Percentiles rank a stretch among this genome's conserved stretches.
These are phyloP conservation scores for pig (Sus scrofa) DNA, from an alignment of 2,113 vertebrate genomes.

Conservation along the genomic window DNA sequence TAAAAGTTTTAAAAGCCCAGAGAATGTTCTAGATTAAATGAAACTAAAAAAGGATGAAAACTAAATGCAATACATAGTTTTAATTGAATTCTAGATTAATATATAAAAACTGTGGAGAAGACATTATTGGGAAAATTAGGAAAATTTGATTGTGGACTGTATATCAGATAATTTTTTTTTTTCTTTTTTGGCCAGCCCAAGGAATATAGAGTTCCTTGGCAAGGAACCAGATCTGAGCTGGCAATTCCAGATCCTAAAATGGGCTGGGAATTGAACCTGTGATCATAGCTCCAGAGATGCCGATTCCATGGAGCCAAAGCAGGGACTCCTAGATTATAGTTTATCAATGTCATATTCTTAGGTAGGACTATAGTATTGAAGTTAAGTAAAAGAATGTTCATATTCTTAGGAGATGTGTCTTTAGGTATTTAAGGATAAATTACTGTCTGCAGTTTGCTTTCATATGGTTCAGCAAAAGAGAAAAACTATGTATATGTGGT, in stretches of 20 bases:
- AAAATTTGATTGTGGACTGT: background rate
- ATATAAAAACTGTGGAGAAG: background rate
- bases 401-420: background rate
- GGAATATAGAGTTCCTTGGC: too few species aligned
- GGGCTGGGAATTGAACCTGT: too few species aligned
- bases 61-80: background rate
- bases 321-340: background rate
- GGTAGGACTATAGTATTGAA: background rate
- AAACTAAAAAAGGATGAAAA: background rate
- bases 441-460: background rate
- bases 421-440: background rate
- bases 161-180: background rate
- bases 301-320: too few species aligned
- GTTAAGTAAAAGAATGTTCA: background rate
- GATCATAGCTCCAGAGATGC: too few species aligned
- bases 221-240: too few species aligned
- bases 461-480: background rate
- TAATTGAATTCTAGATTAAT: constrained; percentile 57
- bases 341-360: background rate
- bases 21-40: constrained; percentile 23
- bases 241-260: too few species aligned
- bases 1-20: background rate
- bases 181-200: too few species aligned
- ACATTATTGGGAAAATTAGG: background rate
- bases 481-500: background rate